Evolutionary conservation across 2,797 vertebrate genomes (phyloP).

Genomic region (Syndactyla subalaris): DNA sequence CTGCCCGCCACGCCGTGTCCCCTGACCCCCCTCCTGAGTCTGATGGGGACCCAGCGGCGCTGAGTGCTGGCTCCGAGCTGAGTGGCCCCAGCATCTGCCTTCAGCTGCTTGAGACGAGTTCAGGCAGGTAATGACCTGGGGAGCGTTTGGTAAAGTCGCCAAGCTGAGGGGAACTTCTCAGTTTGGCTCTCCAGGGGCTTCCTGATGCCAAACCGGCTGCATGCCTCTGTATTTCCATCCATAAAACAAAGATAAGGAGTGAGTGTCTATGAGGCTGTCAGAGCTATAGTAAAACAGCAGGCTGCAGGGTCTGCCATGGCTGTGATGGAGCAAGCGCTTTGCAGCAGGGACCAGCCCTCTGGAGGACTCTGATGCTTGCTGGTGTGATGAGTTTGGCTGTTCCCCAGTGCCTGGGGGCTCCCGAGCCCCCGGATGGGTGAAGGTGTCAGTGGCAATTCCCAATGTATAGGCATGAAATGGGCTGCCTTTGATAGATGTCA

Average conservation of each 20-base stretch:
- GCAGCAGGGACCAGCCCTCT: neutral
- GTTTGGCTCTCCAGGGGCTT: neutral
- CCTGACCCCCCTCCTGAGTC: neutral
- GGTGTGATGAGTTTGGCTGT: neutral
- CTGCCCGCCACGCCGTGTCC: accelerated
- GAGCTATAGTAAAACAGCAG: neutral
- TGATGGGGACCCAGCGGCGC: neutral
- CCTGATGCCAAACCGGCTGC: neutral
- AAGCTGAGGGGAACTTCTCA: neutral
- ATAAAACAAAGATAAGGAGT: neutral
- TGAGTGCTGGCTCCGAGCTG: neutral
- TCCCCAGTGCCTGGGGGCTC: neutral
- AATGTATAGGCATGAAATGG: neutral
- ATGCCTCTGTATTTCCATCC: neutral
- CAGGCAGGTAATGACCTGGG: constrained; percentile 21
- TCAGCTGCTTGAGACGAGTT: neutral
- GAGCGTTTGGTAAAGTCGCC: neutral
- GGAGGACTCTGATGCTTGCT: accelerated
- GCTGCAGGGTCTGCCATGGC: neutral
- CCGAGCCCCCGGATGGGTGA: neutral
- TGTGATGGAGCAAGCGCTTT: accelerated
- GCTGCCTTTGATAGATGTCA: neutral
- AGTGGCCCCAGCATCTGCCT: neutral
- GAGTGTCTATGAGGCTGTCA: neutral
- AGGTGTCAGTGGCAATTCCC: neutral